Base-by-base conservation (phyloP, 2,888 invertebrate genomes). In the Lypha dubia region DNA sequence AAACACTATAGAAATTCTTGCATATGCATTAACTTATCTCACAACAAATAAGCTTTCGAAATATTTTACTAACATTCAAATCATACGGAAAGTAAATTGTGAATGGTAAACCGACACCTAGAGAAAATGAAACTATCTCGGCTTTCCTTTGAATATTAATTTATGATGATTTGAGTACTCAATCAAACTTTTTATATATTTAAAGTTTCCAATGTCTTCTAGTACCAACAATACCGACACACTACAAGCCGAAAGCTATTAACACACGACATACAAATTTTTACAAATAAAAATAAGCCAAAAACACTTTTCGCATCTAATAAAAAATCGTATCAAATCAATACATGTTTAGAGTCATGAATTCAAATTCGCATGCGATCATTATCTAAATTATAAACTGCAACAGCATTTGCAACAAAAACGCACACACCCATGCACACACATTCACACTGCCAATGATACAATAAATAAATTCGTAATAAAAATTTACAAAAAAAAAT, bases 341-440 rank as follows among this genome's bases (percentile, higher is more conserved):
- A 79, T 83, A 65, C 68, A 70, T 62, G 49, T 75, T 67, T 79
- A 70, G 44, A 60, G 49, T 71, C 60, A 67, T 41, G 68, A 80
- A 84, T 84, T 73, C 56, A 79, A 73, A 71, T 79, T 81, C 70
- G 41, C 46, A 56, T 75, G 46, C 58, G 81, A 76, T 76, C 63
- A 56, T 71, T 73, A 82, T 70, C 81, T 76, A 28, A 68, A 67
- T 56, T 65, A 76, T 76, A 77, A 77, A 53, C 56, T 58, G 77
- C 51, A 77, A 53, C 60, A 75, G 51, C 49, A 41, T 65, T 24
- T 58, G 17, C 60, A 44, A 20, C 46, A 46, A 62, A 53, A 17
- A 56, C 17, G 13, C 22, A 62, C 22, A 35, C 20, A 67, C 9
- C 22, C 56, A 20, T 6, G 32, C 41, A 44, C 13, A 22, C 22